Evolutionary conservation across 1,140 invertebrate species (phyloP), one percentile per base, ranked within the genome.

Genomic region (Lethrus apterus): DNA sequence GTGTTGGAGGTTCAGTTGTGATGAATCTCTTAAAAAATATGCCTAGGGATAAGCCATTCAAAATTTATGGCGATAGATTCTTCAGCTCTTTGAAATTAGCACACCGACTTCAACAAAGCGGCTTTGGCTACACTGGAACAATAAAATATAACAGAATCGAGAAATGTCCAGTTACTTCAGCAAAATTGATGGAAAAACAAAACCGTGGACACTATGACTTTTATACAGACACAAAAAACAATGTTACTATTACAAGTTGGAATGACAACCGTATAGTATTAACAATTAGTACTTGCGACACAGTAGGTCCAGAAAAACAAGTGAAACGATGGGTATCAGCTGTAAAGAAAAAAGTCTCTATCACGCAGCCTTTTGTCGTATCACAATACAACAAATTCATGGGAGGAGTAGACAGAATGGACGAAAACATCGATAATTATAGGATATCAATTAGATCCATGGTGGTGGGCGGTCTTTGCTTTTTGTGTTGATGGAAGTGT

Each of bases 301-400:
- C 23, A 2, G 17, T 32, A 5, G 8, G 30, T 14, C 40, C 21
- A 9, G 17, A 29, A 10, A 14, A 14, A 24, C 40, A 42, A 29
- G 8, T 15, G 18, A 24, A 26, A 7, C 9, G 40, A 26, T 29
- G 17, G 13, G 19, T 30, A 11, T 7, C 10, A 13, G n/a, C 11
- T 9, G 49, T 49, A 9, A 50, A 51, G n/a, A 44, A 56, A 48
- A 58, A 56, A 21, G 54, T 46, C 13, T 46, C 51, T 18, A 23
- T 59, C 14, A 26, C 57, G 29, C 51, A 58, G 53, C 50, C 50
- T 10, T 48, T 36, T 33, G 52, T 56, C n/a, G 52, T 56, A 11
- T 9, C 43, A n/a, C 45, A 54, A 47, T 63, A 62, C 48, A 64
- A 64, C 46, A 64, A 59, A 54, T 34, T 52, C 38, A 66, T 60